Evolutionary conservation across 2,113 vertebrate species (phyloP).

Genomic region (Athene cunicularia): DNA sequence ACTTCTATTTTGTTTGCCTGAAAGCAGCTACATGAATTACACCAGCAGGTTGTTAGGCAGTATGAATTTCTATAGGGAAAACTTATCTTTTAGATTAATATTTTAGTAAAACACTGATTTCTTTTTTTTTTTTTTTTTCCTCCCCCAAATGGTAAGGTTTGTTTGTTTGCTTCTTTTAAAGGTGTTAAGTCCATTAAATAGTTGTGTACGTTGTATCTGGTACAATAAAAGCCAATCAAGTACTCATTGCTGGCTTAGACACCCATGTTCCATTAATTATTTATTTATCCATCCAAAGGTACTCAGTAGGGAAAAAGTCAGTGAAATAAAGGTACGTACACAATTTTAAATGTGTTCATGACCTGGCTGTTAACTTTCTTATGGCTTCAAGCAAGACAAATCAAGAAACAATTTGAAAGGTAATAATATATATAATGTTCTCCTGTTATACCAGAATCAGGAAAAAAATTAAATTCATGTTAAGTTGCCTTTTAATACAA

Average conservation of each 20-base stretch:
- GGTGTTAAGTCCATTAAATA: background rate
- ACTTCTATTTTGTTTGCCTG: background rate
- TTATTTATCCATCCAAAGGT: background rate
- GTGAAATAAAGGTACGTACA: background rate
- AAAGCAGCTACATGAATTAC: background rate
- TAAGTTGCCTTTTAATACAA: background rate
- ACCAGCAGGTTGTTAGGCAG: background rate
- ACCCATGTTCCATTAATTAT: background rate
- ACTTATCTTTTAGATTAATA: background rate
- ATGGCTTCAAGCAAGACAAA: background rate
- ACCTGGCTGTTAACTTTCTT: background rate
- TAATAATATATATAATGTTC: background rate
- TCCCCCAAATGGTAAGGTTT: background rate
- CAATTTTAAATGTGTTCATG: background rate
- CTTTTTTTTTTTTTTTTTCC: no score
- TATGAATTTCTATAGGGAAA: background rate
- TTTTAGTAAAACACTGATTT: background rate
- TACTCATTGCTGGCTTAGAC: background rate
- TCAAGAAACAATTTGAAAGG: background rate
- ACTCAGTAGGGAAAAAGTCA: background rate
- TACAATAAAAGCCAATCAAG: background rate
- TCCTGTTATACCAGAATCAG: background rate
- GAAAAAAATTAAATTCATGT: background rate
- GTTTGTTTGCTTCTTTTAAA: background rate
- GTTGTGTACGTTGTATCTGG: background rate